These are phyloP conservation scores for Catonia carolina DNA, from an alignment of 2,888 invertebrate genomes.

Conservation along the genomic window DNA sequence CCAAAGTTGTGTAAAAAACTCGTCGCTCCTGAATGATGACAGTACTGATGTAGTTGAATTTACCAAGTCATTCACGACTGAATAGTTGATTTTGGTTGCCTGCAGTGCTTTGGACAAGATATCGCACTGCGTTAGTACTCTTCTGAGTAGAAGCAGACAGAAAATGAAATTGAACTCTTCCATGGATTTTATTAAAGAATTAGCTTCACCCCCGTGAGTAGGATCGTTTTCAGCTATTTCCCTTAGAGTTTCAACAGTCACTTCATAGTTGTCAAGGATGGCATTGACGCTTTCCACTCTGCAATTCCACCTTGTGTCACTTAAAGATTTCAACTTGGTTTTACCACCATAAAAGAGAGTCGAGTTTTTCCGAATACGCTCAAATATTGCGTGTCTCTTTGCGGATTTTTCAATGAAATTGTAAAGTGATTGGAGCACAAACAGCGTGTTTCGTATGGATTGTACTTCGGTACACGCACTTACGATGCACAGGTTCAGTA, in stretches of 20 bases:
- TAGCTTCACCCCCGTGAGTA: conserved; percentile 1
- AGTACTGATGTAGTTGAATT: not conserved
- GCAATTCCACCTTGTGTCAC: conserved; percentile 13
- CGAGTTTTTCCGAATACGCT: conserved; percentile 9
- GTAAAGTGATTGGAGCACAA: conserved; percentile 15
- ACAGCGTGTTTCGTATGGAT: conserved; percentile 17
- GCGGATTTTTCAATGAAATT: conserved; percentile 19
- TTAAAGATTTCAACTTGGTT: not conserved
- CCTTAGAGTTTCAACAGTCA: not conserved
- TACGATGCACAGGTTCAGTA: conserved; percentile 1
- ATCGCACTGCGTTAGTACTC: conserved; percentile 9
- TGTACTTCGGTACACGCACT: conserved; percentile 10
- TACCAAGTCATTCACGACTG: conserved; percentile 1
- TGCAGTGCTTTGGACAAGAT: conserved; percentile 10
- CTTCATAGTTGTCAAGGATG: conserved; percentile 1
- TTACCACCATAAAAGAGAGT: conserved; percentile 1
- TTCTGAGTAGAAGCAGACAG: conserved; percentile 4
- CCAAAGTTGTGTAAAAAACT: conserved; percentile 10
- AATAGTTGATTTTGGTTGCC: conserved; percentile 3
- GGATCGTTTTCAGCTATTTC: no score
- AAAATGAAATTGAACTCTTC: conserved; percentile 9
- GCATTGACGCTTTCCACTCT: not conserved
- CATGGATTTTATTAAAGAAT: conserved; percentile 13
- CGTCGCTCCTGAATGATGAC: conserved; percentile 2
- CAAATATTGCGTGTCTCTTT: conserved; percentile 15